Evolutionary conservation across 37 sponge, comb jelly and placozoan genomes (phyloP).

Genomic region (Ephydatia muelleri): DNA sequence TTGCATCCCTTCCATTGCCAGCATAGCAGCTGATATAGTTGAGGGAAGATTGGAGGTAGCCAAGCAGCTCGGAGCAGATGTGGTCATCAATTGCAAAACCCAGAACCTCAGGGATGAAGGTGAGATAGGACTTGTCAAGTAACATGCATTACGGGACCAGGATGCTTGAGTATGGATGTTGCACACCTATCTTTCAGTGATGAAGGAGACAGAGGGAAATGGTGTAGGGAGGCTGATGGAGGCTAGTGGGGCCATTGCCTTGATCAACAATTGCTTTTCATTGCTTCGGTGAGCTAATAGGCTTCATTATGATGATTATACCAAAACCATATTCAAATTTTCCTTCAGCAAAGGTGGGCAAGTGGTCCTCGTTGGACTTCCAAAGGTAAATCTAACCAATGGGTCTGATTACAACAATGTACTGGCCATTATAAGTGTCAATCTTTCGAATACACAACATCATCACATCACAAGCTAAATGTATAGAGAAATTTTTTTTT

Average conservation of each 20-base stretch:
- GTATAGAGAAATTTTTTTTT: too few relatives aligned
- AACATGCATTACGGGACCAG: too few relatives aligned
- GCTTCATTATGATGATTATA: too few relatives aligned
- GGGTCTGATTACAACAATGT: too few relatives aligned
- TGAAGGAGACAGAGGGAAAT: slow-evolving; percentile 75
- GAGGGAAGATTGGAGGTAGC: too few relatives aligned
- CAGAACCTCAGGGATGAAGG: slow-evolving; percentile 69
- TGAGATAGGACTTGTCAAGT: too few relatives aligned
- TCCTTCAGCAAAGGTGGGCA: slow-evolving; percentile 72
- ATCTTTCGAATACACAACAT: too few relatives aligned
- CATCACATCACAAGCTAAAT: too few relatives aligned
- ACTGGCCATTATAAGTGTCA: too few relatives aligned
- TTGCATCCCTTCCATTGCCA: slow-evolving; percentile 3
- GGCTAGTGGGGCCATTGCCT: slow-evolving; percentile 69
- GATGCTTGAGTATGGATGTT: too few relatives aligned
- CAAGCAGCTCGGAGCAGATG: slow-evolving; percentile 73
- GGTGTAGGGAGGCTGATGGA: slow-evolving; percentile 87
- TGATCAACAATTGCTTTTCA: slow-evolving; percentile 75
- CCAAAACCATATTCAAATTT: background rate
- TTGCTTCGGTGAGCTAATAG: slow-evolving; percentile 56
- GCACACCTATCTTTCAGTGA: slow-evolving; percentile 48
- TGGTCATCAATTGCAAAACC: slow-evolving; percentile 68
- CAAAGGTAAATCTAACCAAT: slow-evolving; percentile 54
- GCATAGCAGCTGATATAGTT: too few relatives aligned
- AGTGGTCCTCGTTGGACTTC: slow-evolving; percentile 76